Percentiles rank a stretch among this genome's conserved stretches.
phyloP scores from a whole-genome alignment of 2,888 invertebrate genomes.

The Prenolepis imparis region DNA sequence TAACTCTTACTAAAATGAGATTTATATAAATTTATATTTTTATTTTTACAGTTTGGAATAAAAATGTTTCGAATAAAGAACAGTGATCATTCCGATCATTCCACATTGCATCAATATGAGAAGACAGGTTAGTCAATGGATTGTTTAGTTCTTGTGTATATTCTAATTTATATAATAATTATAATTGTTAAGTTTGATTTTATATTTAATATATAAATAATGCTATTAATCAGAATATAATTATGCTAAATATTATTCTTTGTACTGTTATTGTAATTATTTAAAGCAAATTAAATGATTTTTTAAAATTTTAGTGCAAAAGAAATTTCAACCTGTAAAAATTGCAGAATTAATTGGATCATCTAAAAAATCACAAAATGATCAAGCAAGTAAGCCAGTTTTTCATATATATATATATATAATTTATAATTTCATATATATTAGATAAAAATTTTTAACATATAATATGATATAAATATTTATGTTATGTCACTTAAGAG shows the following conservation, averaged over 20 bases:
- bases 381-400: not conserved
- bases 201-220: not conserved
- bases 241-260: no score
- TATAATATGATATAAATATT: no score
- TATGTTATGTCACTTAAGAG: not conserved
- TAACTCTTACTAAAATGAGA: not conserved
- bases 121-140: slow-evolving; percentile 4
- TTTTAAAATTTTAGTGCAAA: not conserved
- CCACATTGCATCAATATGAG: not conserved
- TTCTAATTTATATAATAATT: not conserved
- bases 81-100: not conserved
- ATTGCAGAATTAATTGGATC: not conserved
- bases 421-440: not conserved
- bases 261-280: no score
- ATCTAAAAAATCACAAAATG: not conserved
- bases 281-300: not conserved
- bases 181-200: not conserved
- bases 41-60: not conserved
- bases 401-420: not conserved
- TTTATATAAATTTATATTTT: not conserved
- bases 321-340: slow-evolving; percentile 22
- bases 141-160: not conserved
- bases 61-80: not conserved
- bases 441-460: not conserved
- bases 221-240: not conserved